Evolutionary conservation across 2,888 invertebrate species (phyloP).

Genomic region (Liopterus haemorrhoidalis): DNA sequence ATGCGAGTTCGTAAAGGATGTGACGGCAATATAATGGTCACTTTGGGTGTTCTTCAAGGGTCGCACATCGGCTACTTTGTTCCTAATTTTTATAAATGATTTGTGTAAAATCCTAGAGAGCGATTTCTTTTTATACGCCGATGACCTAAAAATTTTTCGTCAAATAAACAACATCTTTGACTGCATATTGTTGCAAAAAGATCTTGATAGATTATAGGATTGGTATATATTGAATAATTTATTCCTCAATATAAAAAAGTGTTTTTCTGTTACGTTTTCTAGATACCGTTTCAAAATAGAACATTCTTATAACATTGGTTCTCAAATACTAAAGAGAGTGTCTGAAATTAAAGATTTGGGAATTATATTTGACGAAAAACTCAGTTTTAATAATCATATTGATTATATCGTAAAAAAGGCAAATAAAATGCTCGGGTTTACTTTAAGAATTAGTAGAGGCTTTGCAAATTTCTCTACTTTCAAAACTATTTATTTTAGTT

Average conservation of each 20-base stretch:
- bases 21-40: no score
- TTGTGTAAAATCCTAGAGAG: not conserved
- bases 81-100: not conserved
- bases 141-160: not conserved
- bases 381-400: not conserved
- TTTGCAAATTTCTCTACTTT: not conserved
- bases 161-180: not conserved
- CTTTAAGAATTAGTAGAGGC: not conserved
- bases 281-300: not conserved
- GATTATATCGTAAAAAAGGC: not conserved
- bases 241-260: not conserved
- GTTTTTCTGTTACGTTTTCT: not conserved
- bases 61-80: not conserved
- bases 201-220: not conserved
- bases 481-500: not conserved
- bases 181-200: not conserved
- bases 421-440: not conserved
- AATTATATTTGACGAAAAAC: not conserved
- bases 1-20: no score
- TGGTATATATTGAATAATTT: not conserved
- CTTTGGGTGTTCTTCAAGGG: not conserved
- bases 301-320: not conserved
- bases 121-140: not conserved
- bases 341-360: not conserved
- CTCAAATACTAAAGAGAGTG: not conserved